These are phyloP conservation scores for Bubo bubo DNA, from an alignment of 2,113 vertebrate species.

Conservation along the genomic window DNA sequence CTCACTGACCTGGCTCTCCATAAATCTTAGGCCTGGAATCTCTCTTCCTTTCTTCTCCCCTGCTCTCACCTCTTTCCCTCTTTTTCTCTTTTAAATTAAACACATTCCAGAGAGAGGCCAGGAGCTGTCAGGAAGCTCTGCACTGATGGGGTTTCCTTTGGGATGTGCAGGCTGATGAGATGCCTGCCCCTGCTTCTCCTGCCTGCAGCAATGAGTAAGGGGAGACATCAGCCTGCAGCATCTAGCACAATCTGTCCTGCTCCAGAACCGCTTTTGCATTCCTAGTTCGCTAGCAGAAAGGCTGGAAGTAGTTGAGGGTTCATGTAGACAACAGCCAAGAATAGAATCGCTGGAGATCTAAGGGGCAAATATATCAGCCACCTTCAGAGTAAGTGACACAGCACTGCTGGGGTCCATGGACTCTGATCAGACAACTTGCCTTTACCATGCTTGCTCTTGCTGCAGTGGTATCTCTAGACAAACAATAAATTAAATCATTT, in stretches of 20 bases:
- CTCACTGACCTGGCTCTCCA: constrained; percentile 27
- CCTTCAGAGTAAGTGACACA: not conserved
- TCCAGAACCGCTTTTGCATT: not conserved
- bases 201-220: not conserved
- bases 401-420: not conserved
- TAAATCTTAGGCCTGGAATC: constrained; percentile 59
- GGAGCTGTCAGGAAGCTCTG: constrained; percentile 36
- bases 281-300: not conserved
- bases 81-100: constrained; percentile 65
- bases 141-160: not conserved
- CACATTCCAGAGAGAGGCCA: constrained; percentile 48
- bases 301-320: not conserved
- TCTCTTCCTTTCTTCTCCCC: constrained; percentile 48
- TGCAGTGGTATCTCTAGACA: not conserved
- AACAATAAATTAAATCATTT: not conserved
- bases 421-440: not conserved
- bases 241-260: not conserved
- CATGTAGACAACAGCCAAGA: not conserved
- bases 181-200: not conserved
- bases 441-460: not conserved
- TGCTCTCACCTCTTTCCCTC: constrained; percentile 16
- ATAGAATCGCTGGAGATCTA: not conserved
- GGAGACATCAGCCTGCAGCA: not conserved
- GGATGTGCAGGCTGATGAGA: constrained; percentile 3
- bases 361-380: not conserved